A percentile compares a stretch with the other conserved stretches of the same genome.
phyloP scores from a whole-genome alignment of 2,888 invertebrate species.

The Ashinkailepas kermadecensis region DNA sequence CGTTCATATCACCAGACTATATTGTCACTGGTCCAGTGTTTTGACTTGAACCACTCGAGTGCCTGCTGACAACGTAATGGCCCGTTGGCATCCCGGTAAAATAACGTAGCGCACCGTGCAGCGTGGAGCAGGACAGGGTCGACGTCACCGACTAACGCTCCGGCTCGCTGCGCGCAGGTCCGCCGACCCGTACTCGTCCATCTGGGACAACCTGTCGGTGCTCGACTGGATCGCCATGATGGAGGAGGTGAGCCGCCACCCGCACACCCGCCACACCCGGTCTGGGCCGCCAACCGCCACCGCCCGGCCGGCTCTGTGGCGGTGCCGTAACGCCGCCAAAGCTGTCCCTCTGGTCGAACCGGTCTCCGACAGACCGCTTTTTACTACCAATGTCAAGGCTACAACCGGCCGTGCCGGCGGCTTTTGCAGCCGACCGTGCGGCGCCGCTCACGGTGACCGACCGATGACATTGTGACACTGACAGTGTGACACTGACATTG shows the following conservation, averaged over 20 bases:
- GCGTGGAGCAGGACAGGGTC: not conserved
- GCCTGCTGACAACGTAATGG: too few relatives aligned
- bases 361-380: not conserved
- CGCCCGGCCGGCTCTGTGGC: not conserved
- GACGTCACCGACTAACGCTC: not conserved
- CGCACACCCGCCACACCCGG: too few relatives aligned
- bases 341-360: too few relatives aligned
- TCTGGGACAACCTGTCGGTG: constrained; percentile 34
- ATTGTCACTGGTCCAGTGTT: not conserved
- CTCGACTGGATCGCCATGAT: constrained; percentile 35
- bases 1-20: too few relatives aligned
- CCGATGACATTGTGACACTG: too few relatives aligned
- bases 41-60: not conserved
- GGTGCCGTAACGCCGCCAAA: too few relatives aligned
- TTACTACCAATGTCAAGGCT: not conserved
- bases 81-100: not conserved
- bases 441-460: too few relatives aligned
- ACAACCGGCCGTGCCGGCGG: not conserved
- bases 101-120: not conserved
- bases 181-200: constrained; percentile 32
- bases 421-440: too few relatives aligned
- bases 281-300: not conserved
- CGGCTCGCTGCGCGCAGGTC: constrained; percentile 27
- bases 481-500: too few relatives aligned
- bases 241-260: constrained; percentile 27